Conservation (phyloP, 1,140 invertebrate species). For the Stegodyphus dumicola region DNA sequence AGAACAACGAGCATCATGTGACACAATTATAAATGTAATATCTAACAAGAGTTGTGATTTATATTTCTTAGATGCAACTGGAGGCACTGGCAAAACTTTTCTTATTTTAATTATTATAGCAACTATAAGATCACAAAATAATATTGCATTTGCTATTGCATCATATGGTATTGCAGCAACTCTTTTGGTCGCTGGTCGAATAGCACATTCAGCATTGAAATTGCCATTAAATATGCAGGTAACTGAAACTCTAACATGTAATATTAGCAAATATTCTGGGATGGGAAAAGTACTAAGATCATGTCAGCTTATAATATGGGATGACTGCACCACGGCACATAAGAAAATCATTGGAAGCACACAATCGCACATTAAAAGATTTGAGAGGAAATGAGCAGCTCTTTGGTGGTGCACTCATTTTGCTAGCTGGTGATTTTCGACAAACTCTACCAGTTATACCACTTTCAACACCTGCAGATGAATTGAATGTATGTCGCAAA, state of each 20-base stretch:
- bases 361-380: conserved; percentile 24
- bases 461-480: conserved; percentile 65
- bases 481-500: conserved; percentile 51
- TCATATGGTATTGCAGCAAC: conserved; percentile 64
- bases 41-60: not conserved
- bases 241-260: conserved; percentile 49
- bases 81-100: conserved; percentile 36
- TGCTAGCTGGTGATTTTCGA: conserved; percentile 68
- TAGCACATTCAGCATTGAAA: conserved; percentile 71
- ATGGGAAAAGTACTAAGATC: no score
- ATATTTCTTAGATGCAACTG: conserved; percentile 8
- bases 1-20: conserved; percentile 1
- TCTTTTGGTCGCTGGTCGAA: conserved; percentile 70
- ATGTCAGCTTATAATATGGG: no score
- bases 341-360: conserved; percentile 63
- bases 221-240: conserved; percentile 65
- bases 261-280: no score
- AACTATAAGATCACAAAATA: conserved; percentile 58
- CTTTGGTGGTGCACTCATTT: conserved; percentile 64
- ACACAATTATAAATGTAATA: conserved; percentile 26
- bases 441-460: conserved; percentile 69
- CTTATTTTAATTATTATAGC: conserved; percentile 57
- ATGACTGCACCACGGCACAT: no score
- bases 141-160: conserved; percentile 61
- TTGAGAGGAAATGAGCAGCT: conserved; percentile 25